Conservation (phyloP, 1,140 invertebrate genomes). For the Euglossa dilemma region DNA sequence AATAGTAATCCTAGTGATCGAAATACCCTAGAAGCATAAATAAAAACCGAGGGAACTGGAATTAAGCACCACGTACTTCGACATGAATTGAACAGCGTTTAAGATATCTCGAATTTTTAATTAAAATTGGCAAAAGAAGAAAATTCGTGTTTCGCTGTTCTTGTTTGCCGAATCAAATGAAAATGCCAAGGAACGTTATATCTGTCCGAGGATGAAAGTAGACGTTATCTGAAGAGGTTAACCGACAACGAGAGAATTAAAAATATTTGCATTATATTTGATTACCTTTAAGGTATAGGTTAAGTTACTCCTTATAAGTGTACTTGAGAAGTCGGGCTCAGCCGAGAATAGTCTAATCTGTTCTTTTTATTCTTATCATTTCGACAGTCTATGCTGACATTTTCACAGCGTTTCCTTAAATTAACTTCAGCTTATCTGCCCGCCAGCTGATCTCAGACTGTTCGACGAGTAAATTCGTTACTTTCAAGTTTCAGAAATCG, state of each 20-base stretch:
- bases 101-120: too few species aligned
- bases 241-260: background rate
- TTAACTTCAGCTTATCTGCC: too few species aligned
- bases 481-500: background rate
- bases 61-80: too few species aligned
- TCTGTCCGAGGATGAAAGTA: background rate
- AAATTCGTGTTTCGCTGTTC: too few species aligned
- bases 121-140: too few species aligned
- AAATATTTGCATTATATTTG: background rate
- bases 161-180: too few species aligned
- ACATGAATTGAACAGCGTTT: too few species aligned
- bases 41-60: too few species aligned
- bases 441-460: background rate
- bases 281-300: background rate
- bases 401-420: background rate
- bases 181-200: background rate
- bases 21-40: too few species aligned
- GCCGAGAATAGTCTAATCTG: background rate
- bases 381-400: background rate
- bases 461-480: background rate
- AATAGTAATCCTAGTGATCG: too few species aligned
- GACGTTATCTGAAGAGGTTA: background rate
- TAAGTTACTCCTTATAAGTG: constrained; percentile 1
- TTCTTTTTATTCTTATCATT: background rate
- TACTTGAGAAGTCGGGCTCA: background rate